Percentiles rank a stretch among this genome's conserved stretches.
Evolutionary conservation across 2,113 vertebrate genomes (phyloP).

Genomic region (Myodes glareolus): DNA sequence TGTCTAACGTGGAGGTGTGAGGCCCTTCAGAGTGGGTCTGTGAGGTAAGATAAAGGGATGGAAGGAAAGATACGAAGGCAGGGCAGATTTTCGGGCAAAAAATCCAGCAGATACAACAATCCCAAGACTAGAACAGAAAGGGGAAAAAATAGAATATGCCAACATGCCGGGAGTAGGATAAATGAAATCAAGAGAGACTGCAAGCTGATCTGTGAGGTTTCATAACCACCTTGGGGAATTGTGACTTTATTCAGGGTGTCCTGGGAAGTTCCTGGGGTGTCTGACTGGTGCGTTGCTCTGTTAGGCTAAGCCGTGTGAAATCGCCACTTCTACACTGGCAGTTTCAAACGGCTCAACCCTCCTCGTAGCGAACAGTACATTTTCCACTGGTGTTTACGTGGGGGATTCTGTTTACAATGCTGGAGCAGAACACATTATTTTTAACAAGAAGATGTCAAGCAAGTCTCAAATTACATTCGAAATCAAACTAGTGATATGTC

Average conservation of each 20-base stretch:
- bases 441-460: neutral
- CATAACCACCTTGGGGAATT: neutral
- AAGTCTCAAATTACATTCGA: neutral
- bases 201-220: neutral
- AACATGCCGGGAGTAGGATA: too few relatives aligned
- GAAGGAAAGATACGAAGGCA: too few relatives aligned
- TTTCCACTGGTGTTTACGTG: neutral
- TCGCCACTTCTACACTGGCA: neutral
- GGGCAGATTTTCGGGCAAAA: neutral
- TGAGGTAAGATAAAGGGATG: neutral
- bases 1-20: too few relatives aligned
- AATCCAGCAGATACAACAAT: neutral
- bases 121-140: neutral
- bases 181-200: neutral
- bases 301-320: neutral
- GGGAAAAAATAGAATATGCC: neutral
- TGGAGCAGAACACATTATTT: neutral
- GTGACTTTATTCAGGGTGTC: neutral
- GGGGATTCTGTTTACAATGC: neutral
- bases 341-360: neutral
- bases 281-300: neutral
- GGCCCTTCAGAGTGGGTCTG: neutral
- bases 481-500: neutral
- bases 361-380: neutral
- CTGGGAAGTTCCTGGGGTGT: neutral